Base-by-base conservation (phyloP, 37 sponge, comb jelly and placozoan species). In the Axinella damicornis region DNA sequence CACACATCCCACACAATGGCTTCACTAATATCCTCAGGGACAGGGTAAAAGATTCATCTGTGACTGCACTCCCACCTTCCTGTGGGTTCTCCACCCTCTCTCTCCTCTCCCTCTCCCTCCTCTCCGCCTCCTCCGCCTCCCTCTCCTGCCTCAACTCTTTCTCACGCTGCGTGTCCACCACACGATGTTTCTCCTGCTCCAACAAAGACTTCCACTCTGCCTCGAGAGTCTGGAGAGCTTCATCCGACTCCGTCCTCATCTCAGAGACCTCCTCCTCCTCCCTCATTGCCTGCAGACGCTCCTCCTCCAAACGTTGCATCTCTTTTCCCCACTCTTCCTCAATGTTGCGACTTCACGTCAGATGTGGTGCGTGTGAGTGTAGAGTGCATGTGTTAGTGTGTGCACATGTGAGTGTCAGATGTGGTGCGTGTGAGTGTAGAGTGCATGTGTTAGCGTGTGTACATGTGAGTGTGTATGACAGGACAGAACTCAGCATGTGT, bases 101-200 rank as follows among this genome's bases (percentile, higher is more conserved):
- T 46, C n/a, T 33, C 61, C 64, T 67, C 73, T 79, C 86, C n/a
- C 61, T 70, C 63, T 78, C 87, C 35, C 41, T 60, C 18, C 65
- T 32, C 34, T 71, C 72, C 52, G 36, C 19, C 56, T 86, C 87
- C 78, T 86, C 87, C 61, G 62, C 13, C 80, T 86, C 87, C 13
- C 73, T 58, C 73, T 73, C 20, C 33, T 37, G 57, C 2, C 79
- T 67, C 35, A 71, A 38, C 72, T 69, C 79, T 53, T 79, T 86
- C 80, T 79, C 87, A 5, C 21, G 57, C 73, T 86, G 87, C 16
- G 87, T 21, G 64, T 70, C 53, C 60, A 39, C 79, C 39, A 86
- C 79, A 24, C 14, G 76, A 64, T 86, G 41, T 31, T 78, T 79
- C 21, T 86, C 79, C 15, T 71, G 41, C 64, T 77, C n/a, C 25